Percentiles rank a stretch among this genome's conserved stretches.
phyloP scores from a whole-genome alignment of 2,797 vertebrate species.

The Brotula barbata region DNA sequence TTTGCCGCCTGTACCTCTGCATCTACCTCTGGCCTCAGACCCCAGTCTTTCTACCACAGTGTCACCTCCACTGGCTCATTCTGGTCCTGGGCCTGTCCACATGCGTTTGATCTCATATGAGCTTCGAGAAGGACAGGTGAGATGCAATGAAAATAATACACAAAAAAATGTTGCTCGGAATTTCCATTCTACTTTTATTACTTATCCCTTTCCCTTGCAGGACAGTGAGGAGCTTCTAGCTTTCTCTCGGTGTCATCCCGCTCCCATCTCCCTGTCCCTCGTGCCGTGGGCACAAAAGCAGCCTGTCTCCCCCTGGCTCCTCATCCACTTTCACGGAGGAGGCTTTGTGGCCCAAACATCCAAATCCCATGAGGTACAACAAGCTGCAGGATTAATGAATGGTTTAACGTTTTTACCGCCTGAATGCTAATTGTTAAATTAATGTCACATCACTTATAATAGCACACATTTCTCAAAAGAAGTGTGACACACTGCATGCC shows the following conservation, averaged over 20 bases:
- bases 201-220: slow-evolving; percentile 55
- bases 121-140: slow-evolving; percentile 80
- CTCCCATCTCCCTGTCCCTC: slow-evolving; percentile 68
- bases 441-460: too few species aligned
- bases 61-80: slow-evolving; percentile 78
- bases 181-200: too few species aligned
- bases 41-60: slow-evolving; percentile 63
- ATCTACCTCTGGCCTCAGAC: slow-evolving; percentile 76
- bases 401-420: neutral
- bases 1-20: slow-evolving; percentile 68
- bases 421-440: too few species aligned
- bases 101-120: slow-evolving; percentile 77
- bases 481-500: neutral
- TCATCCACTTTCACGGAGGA: slow-evolving; percentile 82
- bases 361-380: slow-evolving; percentile 78
- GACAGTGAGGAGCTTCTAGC: slow-evolving; percentile 82
- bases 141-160: neutral
- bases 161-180: too few species aligned
- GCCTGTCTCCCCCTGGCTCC: slow-evolving; percentile 75
- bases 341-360: slow-evolving; percentile 84
- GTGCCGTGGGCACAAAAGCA: slow-evolving; percentile 73
- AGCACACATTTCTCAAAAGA: neutral
- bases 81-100: slow-evolving; percentile 76
- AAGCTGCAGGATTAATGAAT: too few species aligned
- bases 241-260: slow-evolving; percentile 71